phyloP scores from a whole-genome alignment of 2,888 invertebrate genomes.

The Lordiphosa andalusiaca region DNA sequence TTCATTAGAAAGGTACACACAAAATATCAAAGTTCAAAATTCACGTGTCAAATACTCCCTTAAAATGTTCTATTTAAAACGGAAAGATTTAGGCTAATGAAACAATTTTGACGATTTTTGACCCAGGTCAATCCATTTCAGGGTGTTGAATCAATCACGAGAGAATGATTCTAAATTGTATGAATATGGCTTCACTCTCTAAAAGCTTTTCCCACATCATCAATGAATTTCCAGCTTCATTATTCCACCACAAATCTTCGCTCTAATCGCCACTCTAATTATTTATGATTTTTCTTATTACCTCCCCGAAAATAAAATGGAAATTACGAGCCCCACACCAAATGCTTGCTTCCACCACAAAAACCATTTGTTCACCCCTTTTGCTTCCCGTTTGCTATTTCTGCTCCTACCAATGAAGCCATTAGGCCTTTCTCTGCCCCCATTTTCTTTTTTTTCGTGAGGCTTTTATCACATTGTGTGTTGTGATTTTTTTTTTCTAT shows the following conservation, averaged over 20 bases:
- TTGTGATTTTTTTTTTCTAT: constrained; percentile 43
- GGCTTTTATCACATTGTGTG: constrained; percentile 41
- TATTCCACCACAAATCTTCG: constrained; percentile 38
- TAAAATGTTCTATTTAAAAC: too few species aligned
- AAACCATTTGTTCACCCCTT: constrained; percentile 22
- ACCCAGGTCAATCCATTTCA: too few species aligned
- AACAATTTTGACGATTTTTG: too few species aligned
- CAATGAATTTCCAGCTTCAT: constrained; percentile 1
- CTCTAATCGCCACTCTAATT: constrained; percentile 39
- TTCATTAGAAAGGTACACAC: too few species aligned
- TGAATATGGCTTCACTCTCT: too few species aligned
- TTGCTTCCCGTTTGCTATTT: too few species aligned
- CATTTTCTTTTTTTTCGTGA: constrained; percentile 12
- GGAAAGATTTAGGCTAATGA: too few species aligned
- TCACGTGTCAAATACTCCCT: too few species aligned
- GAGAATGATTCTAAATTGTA: too few species aligned
- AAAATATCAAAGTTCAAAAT: too few species aligned
- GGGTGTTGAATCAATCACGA: too few species aligned
- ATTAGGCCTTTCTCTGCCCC: constrained; percentile 37
- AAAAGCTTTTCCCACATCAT: background rate
- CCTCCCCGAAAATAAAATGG: constrained; percentile 42
- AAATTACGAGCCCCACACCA: constrained; percentile 38
- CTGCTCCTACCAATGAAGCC: constrained; percentile 51
- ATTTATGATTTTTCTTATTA: constrained; percentile 45
- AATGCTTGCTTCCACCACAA: constrained; percentile 9